Conservation (phyloP, 2,888 invertebrate genomes). For the Morpho deidamia region DNA sequence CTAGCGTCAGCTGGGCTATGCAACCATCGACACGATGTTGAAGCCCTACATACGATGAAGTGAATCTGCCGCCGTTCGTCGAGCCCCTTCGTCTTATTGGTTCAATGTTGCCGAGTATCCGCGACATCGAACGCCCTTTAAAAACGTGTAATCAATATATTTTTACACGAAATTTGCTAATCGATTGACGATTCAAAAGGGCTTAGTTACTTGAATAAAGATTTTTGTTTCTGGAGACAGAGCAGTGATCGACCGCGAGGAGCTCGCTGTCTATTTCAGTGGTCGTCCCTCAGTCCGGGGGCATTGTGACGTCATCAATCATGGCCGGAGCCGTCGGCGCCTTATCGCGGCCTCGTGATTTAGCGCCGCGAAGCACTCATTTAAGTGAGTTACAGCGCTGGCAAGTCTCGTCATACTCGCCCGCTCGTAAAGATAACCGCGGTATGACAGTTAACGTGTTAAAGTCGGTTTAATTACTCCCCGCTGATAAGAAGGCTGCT, state of each 20-base stretch:
- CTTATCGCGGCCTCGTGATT: conserved; percentile 17
- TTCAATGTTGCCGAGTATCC: no score
- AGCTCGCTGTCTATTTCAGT: no score
- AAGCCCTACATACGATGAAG: no score
- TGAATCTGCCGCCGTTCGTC: no score
- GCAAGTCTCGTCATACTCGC: conserved; percentile 9
- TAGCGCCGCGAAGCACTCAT: conserved; percentile 26
- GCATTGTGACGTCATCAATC: conserved; percentile 5
- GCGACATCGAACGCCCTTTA: no score
- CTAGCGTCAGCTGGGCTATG: neutral
- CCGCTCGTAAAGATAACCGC: conserved; percentile 6
- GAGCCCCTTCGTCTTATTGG: no score
- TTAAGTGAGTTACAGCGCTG: conserved; percentile 25
- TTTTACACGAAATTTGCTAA: no score
- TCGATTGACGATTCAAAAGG: no score
- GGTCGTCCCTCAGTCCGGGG: no score
- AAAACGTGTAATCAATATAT: no score
- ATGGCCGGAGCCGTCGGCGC: conserved; percentile 10
- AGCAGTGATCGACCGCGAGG: no score
- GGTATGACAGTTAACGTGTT: neutral
- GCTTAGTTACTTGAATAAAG: neutral
- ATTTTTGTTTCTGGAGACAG: neutral
- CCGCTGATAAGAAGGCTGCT: no score
- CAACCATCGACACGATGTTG: neutral
- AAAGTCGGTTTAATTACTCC: neutral